Evolutionary conservation across 2,888 invertebrate genomes (phyloP).

Genomic region (Zeuzera pyrina): DNA sequence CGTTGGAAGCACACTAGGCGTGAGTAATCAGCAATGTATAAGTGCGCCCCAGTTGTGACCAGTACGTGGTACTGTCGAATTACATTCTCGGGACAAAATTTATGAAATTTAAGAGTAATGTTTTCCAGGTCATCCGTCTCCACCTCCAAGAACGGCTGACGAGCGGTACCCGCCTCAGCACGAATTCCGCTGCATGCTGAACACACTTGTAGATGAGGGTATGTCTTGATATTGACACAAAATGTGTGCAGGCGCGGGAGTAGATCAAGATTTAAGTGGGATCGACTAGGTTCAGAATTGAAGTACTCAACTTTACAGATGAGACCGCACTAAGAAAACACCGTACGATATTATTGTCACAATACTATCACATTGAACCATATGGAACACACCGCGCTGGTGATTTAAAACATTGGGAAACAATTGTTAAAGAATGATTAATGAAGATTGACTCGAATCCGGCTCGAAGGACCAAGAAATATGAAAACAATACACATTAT

Average conservation of each 20-base stretch:
- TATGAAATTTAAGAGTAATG: not conserved
- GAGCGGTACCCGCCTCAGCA: slow-evolving; percentile 36
- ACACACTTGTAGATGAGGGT: slow-evolving; percentile 41
- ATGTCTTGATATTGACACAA: slow-evolving; percentile 5
- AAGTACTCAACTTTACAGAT: no score
- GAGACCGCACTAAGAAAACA: no score
- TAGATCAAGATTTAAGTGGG: not conserved
- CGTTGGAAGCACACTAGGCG: slow-evolving; percentile 35
- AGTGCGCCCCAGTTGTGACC: not conserved
- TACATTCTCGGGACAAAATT: no score
- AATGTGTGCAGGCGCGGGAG: not conserved
- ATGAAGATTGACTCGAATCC: no score
- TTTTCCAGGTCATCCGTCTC: slow-evolving; percentile 21
- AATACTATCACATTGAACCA: no score
- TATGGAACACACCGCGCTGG: no score
- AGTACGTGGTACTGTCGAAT: no score
- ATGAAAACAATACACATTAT: no score
- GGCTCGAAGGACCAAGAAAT: no score
- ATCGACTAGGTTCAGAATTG: not conserved
- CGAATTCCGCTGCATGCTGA: slow-evolving; percentile 41
- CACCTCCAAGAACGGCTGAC: slow-evolving; percentile 15
- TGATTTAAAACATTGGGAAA: no score
- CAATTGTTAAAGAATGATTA: no score
- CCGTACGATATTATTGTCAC: no score
- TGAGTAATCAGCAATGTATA: slow-evolving; percentile 11